Evolutionary conservation across 2,797 vertebrate species (phyloP), one percentile per base, ranked within the genome.

Genomic region (Anolis apletophallus): DNA sequence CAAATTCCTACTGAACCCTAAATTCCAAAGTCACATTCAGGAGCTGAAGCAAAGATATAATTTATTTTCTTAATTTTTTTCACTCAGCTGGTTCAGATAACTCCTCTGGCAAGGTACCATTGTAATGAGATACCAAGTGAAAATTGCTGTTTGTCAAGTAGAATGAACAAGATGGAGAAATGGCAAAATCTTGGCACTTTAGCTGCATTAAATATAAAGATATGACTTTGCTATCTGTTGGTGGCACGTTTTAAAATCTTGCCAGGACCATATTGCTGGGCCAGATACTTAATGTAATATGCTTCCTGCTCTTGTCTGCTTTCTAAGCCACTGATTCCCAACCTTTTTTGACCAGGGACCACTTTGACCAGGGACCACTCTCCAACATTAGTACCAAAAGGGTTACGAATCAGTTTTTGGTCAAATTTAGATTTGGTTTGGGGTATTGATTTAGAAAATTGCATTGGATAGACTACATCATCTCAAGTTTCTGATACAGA

Each of bases 1-100:
- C 59, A 64, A 64, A 86, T 86, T 80, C 68, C 78, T 79, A 80
- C 55, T 61, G n/a, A 79, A 17, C 78, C 46, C 50, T 67, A 78
- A 50, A 50, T 85, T 26, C 76, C 85, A 75, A 59, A 76, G 81
- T 73, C 68, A 72, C 74, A 64, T 80, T 75, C 82, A 75, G 69
- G 82, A 88, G 81, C 76, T 79, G 55, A 54, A 74, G 77, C 32
- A 61, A 55, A 50, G 7, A 85, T n/a, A 40, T 67, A 85, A 79
- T 54, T 83, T 85, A 79, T 85, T 85, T 85, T 71, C 75, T 77
- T 85, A 76, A 73, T 69, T 29, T 57, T n/a, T 61, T 34, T 34
- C 55, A 50, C n/a, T 29, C 68, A 73, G 84, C 78, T 85, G 55
- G 69, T 73, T 85, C 68, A 85, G 80, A 80, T 85, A 80, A 80